phyloP scores from a whole-genome alignment of 2,888 invertebrate species.

The Lithodes maja region DNA sequence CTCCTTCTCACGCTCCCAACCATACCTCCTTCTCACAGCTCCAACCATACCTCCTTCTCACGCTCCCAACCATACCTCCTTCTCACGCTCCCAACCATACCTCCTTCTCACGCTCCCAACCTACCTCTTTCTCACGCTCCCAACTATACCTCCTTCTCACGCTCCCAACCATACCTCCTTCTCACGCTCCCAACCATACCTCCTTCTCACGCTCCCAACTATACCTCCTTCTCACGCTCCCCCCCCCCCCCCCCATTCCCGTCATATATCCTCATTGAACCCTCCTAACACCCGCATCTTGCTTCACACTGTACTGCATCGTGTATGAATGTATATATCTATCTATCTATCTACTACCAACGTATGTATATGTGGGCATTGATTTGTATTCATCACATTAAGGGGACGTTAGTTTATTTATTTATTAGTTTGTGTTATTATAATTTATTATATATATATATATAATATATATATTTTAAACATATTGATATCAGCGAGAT shows the following conservation, averaged over 20 bases:
- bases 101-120: not conserved
- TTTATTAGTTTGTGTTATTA: no score
- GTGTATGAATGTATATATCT: no score
- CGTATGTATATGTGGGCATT: no score
- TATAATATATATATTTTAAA: no score
- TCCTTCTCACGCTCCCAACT: not conserved
- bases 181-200: not conserved
- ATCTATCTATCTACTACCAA: no score
- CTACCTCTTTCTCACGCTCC: not conserved
- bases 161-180: not conserved
- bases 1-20: not conserved
- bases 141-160: not conserved
- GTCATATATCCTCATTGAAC: not conserved
- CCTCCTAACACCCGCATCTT: no score
- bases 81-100: not conserved
- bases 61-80: not conserved
- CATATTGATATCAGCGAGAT: no score
- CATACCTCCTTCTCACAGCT: not conserved
- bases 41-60: not conserved
- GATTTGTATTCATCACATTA: no score
- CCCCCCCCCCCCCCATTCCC: not conserved
- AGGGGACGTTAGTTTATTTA: no score
- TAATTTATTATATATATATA: no score
- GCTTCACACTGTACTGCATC: no score
- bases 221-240: not conserved